Conservation (phyloP, 2,113 vertebrate genomes). For the Acrocephalus arundinaceus region DNA sequence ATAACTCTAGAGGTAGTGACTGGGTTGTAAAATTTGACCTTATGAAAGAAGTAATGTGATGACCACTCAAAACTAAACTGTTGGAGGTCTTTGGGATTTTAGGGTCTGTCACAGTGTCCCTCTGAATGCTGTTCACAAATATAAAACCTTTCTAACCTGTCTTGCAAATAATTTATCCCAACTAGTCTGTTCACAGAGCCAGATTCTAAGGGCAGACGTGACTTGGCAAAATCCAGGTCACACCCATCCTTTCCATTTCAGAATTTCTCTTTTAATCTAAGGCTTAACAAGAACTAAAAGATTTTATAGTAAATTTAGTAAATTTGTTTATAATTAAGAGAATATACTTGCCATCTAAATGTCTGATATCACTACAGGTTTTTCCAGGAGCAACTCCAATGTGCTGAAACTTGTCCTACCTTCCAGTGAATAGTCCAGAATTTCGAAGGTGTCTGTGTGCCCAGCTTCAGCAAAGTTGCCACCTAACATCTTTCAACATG, state of each 20-base stretch:
- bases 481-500: neutral
- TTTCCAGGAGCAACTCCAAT: neutral
- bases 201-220: neutral
- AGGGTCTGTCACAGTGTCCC: neutral
- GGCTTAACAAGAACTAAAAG: neutral
- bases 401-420: neutral
- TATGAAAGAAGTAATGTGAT: conserved; percentile 62
- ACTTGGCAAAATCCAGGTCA: neutral
- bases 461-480: neutral
- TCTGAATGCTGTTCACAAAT: neutral
- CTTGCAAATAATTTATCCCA: conserved; percentile 51
- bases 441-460: neutral
- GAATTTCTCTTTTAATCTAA: neutral
- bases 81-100: neutral
- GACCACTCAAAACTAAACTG: neutral
- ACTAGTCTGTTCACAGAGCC: neutral
- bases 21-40: conserved; percentile 75
- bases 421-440: neutral
- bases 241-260: neutral
- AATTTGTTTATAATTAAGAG: neutral
- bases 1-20: conserved; percentile 16
- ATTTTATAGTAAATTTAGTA: neutral
- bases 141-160: conserved; percentile 41
- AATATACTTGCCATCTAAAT: neutral
- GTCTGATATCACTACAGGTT: neutral